phyloP scores from a whole-genome alignment of 2,113 vertebrate species.

The Ardeotis arabs region DNA sequence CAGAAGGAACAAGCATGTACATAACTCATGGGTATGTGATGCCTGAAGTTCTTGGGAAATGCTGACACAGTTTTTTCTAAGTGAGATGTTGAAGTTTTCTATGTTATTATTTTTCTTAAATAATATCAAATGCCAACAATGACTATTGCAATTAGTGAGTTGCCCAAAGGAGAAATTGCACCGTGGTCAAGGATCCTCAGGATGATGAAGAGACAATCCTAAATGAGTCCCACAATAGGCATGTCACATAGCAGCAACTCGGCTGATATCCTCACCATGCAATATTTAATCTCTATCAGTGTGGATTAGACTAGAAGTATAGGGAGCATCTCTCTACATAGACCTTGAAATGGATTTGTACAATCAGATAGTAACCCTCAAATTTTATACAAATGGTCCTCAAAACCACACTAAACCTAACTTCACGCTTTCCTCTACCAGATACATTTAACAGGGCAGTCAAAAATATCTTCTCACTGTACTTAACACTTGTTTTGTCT shows the following conservation, averaged over 20 bases:
- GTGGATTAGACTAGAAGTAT: background rate
- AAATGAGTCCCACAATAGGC: background rate
- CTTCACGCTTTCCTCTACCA: background rate
- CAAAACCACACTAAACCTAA: background rate
- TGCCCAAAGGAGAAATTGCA: background rate
- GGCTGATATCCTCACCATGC: background rate
- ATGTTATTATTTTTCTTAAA: background rate
- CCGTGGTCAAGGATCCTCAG: background rate
- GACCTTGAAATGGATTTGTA: background rate
- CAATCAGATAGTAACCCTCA: background rate
- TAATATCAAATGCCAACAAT: background rate
- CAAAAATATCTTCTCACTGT: conserved; percentile 26
- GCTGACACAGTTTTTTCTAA: background rate
- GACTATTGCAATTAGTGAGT: background rate
- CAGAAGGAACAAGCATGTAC: background rate
- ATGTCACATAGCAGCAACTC: background rate
- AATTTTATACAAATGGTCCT: background rate
- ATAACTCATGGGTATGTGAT: fast-evolving
- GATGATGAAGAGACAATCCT: background rate
- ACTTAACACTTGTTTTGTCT: background rate
- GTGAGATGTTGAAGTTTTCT: background rate
- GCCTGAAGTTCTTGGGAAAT: background rate
- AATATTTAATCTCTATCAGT: background rate
- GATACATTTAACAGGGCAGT: background rate
- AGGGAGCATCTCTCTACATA: background rate